Percentiles rank a stretch among this genome's conserved stretches.
Evolutionary conservation across 2,113 vertebrate genomes (phyloP).

Genomic region (Felis catus): F.catus_Fca126_mat1.0 CM031416.1:118694501-118695000

Average conservation of each 20-base stretch:
- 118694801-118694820: conserved; percentile 39
- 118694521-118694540: neutral
- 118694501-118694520: neutral
- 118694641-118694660: conserved; percentile 49
- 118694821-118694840: conserved; percentile 43
- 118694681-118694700: neutral
- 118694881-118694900: conserved; percentile 28
- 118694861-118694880: conserved; percentile 60
- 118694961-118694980: neutral
- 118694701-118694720: conserved; percentile 8
- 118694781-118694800: conserved; percentile 44
- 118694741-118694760: neutral
- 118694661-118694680: neutral
- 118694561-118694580: neutral
- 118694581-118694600: conserved; percentile 36
- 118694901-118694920: neutral
- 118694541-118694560: neutral
- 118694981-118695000: neutral
- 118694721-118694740: conserved; percentile 12
- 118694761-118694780: neutral
- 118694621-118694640: neutral
- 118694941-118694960: conserved; percentile 25
- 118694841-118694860: conserved; percentile 1
- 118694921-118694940: conserved; percentile 26
- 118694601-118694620: conserved; percentile 23